A percentile compares a stretch with the other conserved stretches of the same genome.
phyloP scores from a whole-genome alignment of 2,797 vertebrate genomes.

The Cryptoblepharus egeriae region DNA sequence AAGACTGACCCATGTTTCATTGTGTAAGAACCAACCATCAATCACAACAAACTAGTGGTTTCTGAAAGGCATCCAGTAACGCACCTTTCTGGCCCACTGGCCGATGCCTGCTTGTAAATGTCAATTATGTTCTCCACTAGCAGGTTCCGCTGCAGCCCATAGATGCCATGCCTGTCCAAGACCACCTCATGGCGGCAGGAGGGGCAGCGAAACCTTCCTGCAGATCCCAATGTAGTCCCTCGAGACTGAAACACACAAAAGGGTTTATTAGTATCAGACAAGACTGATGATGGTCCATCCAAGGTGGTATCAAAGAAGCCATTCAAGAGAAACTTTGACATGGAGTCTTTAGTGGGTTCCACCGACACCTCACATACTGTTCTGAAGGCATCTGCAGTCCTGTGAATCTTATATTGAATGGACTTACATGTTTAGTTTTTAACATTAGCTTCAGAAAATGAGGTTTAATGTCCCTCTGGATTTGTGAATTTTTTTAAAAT shows the following conservation, averaged over 20 bases:
- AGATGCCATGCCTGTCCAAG: conserved; percentile 84
- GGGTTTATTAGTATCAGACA: background rate
- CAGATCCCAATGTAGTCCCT: conserved; percentile 77
- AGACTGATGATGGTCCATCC: fast-evolving
- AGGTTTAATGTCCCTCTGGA: background rate
- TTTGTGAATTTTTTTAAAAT: no score
- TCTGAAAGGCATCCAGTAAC: background rate
- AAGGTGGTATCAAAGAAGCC: no score
- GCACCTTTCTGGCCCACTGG: conserved; percentile 55
- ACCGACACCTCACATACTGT: no score
- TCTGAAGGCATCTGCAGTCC: background rate
- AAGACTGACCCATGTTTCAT: background rate
- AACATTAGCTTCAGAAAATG: background rate
- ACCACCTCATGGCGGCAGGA: conserved; percentile 83
- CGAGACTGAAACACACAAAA: conserved; percentile 76
- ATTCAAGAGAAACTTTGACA: background rate
- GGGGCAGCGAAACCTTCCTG: conserved; percentile 83
- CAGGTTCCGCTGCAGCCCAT: conserved; percentile 82
- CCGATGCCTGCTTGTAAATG: conserved; percentile 81
- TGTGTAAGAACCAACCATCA: background rate
- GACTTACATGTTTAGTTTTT: background rate
- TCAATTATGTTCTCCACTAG: conserved; percentile 87
- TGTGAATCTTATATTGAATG: background rate
- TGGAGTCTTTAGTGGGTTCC: background rate
- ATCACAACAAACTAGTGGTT: no score